Base-by-base conservation (phyloP, 2,888 invertebrate species). In the Drosophila pseudotakahashii region DNA sequence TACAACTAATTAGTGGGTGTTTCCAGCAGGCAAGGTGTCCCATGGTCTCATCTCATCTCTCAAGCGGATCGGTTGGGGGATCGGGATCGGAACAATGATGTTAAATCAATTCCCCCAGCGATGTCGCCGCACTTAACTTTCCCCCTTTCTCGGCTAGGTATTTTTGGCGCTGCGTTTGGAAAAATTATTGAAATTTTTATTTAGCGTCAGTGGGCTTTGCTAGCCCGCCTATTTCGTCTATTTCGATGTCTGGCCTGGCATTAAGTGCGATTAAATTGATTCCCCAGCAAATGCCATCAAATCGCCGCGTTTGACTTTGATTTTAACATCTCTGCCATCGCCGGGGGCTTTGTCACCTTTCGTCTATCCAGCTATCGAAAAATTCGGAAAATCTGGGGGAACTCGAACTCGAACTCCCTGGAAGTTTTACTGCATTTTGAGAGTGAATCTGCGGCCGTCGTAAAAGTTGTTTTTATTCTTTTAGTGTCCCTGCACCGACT, bases 241-340 rank as follows among this genome's bases (percentile, higher is more conserved):
- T 57, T 52, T 70, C 50, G 70, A 59, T 70, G 51, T 71, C 51
- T 74, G 81, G 72, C 61, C 50, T 44, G 80, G 88, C 88, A 82
- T 84, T 84, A 84, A 84, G 85, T 77, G 75, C 88, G 84, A 86
- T 88, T 88, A 84, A 84, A 84, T 84, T 86, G 88, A 88, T 86
- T 86, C 61, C 84, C 41, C 76, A 64, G 61, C 66, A 77, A 83
- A 81, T 83, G 79, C 81, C 82, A 81, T 83, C 84, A 86, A 86
- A 87, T 75, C 60, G 71, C 69, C 66, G 71, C 66, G 62, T 67
- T 60, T 78, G 79, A 70, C 69, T 76, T 80, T 75, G 84, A 82
- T 75, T 87, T 84, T 84, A 67, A 67, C 78, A 86, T 79, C 69
- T 84, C 32, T 10, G 4, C 14, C 47, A 30, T 47, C 30, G 26